Base-by-base conservation (phyloP, 2,888 invertebrate genomes). In the Carabus problematicus region DNA sequence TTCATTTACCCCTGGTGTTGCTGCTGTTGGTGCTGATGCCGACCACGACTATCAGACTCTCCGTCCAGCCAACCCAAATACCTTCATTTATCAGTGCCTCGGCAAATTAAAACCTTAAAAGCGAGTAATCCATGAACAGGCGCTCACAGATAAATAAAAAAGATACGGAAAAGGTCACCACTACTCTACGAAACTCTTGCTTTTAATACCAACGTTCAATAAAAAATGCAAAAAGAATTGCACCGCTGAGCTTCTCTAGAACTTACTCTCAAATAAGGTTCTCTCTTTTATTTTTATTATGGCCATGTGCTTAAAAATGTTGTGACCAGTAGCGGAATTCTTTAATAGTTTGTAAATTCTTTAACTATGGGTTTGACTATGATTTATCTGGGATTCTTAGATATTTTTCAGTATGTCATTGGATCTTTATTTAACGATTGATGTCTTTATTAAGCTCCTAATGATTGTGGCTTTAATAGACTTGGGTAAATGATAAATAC, bases 61-160 rank as follows among this genome's bases (percentile, higher is more conserved):
- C 54, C 42, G 63, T 41, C 42, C 60, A 40, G 39, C 62, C 43
- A 16, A 66, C 45, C 59, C 60, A 67, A 67, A 67, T 67, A 67
- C 67, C 67, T 60, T 60, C 59, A 67, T 67, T 67, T 59, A 67
- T 67, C 67, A 60, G 60, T 67, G 67, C 60, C 60, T 67, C 67
- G 67, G 67, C 60, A 67, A 67, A 67, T 67, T 67, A 67, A 67
- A 67, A 67, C 60, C 60, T 67, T 67, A 60, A 67, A 67, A 67
- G 67, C 67, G 60, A 59, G 60, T 67, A 67, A 67, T 67, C 67
- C 67, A 66, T 58, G 66, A 66, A 66, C 66, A 19, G 58, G 58
- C 66, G 66, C 47, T 52, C 41, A 67, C 29, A 56, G 67, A 67
- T 67, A 60, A 66, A 59, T 58, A 59, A 59, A 66, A 66, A 66